Conservation (phyloP, 2,888 invertebrate genomes). For the Dicyrtoma fusca region DNA sequence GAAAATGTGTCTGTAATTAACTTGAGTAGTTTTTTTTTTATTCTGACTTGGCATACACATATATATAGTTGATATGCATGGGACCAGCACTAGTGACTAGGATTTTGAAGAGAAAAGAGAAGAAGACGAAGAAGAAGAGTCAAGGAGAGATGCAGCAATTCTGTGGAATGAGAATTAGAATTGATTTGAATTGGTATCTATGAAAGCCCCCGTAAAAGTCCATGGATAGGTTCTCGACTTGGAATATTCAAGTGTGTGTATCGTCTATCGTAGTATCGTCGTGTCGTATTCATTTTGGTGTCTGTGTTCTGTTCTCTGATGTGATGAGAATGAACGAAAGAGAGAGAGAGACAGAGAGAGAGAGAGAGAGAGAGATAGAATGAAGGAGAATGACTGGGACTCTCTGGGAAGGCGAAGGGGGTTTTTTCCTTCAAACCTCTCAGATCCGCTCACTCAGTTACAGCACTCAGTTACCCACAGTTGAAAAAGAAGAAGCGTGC, state of each 20-base stretch:
- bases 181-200: conserved; percentile 30
- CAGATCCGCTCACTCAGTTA: conserved; percentile 2
- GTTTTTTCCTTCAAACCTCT: conserved; percentile 22
- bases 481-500: conserved; percentile 20
- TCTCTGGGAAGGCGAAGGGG: too few species aligned
- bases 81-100: too few species aligned
- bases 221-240: not conserved
- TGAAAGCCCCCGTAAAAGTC: conserved; percentile 8
- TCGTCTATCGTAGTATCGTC: too few species aligned
- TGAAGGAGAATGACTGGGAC: conserved; percentile 19
- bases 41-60: too few species aligned
- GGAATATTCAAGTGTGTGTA: too few species aligned
- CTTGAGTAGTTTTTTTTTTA: too few species aligned
- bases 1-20: not conserved
- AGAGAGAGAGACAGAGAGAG: conserved; percentile 1
- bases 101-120: conserved; percentile 15
- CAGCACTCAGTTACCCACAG: too few species aligned
- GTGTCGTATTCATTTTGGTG: too few species aligned
- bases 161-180: conserved; percentile 25
- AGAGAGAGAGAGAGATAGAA: not conserved
- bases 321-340: conserved; percentile 11
- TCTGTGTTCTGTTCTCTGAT: not conserved
- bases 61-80: too few species aligned
- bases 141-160: conserved; percentile 19
- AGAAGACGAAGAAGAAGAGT: conserved; percentile 5